Base-by-base conservation (phyloP, 1,140 invertebrate species). In the Drosophila rufa region DNA sequence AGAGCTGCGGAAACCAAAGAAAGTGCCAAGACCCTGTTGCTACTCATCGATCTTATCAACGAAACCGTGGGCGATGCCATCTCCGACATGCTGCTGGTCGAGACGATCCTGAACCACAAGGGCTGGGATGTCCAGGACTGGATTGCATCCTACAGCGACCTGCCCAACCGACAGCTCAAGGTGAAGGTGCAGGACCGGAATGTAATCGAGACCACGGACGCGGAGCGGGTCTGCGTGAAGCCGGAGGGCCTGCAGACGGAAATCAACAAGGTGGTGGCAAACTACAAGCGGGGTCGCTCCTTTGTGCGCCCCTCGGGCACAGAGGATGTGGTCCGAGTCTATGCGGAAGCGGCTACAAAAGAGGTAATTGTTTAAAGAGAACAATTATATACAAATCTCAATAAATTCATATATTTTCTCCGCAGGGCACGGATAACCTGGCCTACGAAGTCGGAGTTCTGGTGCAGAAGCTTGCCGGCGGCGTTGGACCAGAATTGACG, bases 241-340 rank as follows among this genome's bases (percentile, higher is more conserved):
- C 98, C 98, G 0, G 93, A 94, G 40, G 97, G 97, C 9, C 94
- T 99, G 3, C 98, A 99, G 93, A 92, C 94, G 7, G 95, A 95
- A 78, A 98, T 99, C 64, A 95, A 99, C 92, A 92, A 94, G 66
- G 71, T 96, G 1, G 96, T 97, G 2, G 77, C 93, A 0, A 95
- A 95, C 65, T 98, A 96, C 92, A 92, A 93, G 8, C 94, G 94
- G 82, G 98, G 96, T 1, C 94, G 98, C 66, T 94, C 97, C 15
- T 99, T 99, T 94, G 97, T 99, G 0, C 95, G 99, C 67, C 97
- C 99, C 1, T 99, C 98, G 0, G 99, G 99, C 43, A 99, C 99
- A 25, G 99, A 99, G 94, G 98, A 99, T 93, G 94, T 99, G 33
- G 97, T 99, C 2, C 94, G 99, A 65, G 96, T 99, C 0, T 99